Evolutionary conservation across 1,140 invertebrate species (phyloP).

Genomic region (Hyles euphorbiae): DNA sequence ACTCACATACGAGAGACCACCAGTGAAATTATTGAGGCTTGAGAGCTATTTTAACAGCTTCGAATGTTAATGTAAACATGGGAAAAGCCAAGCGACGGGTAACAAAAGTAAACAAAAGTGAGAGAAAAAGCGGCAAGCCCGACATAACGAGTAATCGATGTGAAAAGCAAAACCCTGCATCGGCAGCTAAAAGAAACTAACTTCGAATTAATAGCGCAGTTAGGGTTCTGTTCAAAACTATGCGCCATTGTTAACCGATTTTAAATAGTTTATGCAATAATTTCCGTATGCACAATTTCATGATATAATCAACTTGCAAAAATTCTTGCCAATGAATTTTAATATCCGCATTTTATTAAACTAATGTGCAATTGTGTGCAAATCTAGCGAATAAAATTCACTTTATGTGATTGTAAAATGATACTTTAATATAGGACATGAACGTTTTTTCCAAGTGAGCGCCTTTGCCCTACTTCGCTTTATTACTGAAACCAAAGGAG

Average conservation of each 20-base stretch:
- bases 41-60: neutral
- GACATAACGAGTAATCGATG: constrained; percentile 38
- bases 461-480: no score
- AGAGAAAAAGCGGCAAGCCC: constrained; percentile 22
- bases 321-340: neutral
- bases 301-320: neutral
- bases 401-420: no score
- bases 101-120: constrained; percentile 16
- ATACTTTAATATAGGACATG: no score
- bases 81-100: neutral
- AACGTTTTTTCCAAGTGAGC: no score
- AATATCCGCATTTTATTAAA: no score
- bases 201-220: constrained; percentile 34
- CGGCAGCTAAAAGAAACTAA: constrained; percentile 34
- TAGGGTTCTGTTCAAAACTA: constrained; percentile 16
- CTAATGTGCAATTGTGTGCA: no score
- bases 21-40: neutral
- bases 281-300: neutral
- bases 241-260: constrained; percentile 13
- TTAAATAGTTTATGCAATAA: constrained; percentile 11
- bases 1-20: no score
- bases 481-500: constrained; percentile 7
- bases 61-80: constrained; percentile 4
- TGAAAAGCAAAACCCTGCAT: constrained; percentile 27
- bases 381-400: no score